Base-by-base conservation (phyloP, 1,140 invertebrate genomes). In the Yoshiicerus persimilis region DNA sequence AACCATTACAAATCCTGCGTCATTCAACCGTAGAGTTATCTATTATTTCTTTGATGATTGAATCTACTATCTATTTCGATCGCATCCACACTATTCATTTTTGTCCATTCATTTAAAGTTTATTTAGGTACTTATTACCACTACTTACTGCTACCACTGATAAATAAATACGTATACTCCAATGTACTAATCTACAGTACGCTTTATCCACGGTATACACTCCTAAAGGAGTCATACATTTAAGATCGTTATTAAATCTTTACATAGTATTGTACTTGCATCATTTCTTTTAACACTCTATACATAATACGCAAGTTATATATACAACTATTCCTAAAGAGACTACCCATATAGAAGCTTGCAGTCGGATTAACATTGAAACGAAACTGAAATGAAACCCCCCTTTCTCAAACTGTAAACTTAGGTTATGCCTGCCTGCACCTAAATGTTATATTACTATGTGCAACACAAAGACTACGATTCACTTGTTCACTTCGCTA, bases 21-120 rank as follows among this genome's bases (percentile, higher is more conserved):
- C 75, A 80, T 80, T 80, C 75, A 34, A 80, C 32, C 30, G 30
- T 70, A 9, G 25, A 80, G n/a, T 34, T 16, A 80, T 16, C 64
- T 36, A 80, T 80, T 80, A 80, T 80, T 80, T 80, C 30, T 80
- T 80, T 80, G 75, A 80, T 80, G 75, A 80, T 80, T 80, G 75
- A 80, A 80, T 80, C 75, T 36, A 20, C 75, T 80, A 70, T 70
- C 64, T 25, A 30, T 80, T 36, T 38, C 32, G 16, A 80, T 80
- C 75, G 75, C 32, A 75, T 34, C 70, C 27, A 16, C 27, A 10
- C 32, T n/a, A 30, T 30, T 70, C 66, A 70, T 70, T 70, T 70
- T 32, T 16, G 4, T 56, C 47, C 47, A 56, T 56, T 56, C 47
- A 56, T 56, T 56, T 56, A 56, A 56, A 56, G 47, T 56, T 56